Evolutionary conservation across 1,140 invertebrate species (phyloP).

Genomic region (Penaeus chinensis): DNA sequence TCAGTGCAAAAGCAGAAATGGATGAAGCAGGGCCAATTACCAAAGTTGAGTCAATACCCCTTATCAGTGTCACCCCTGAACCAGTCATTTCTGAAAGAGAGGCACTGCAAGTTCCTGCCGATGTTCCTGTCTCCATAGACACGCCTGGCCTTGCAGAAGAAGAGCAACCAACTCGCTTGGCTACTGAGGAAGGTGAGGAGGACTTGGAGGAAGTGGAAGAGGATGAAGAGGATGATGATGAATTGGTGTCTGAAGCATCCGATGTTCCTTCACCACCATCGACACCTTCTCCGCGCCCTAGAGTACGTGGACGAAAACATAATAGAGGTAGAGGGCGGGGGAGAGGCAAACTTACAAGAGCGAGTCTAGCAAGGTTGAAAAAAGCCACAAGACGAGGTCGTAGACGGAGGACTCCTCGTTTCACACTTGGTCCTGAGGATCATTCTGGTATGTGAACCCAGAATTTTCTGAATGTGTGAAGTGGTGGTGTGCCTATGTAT

Average conservation of each 20-base stretch:
- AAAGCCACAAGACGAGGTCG: constrained; percentile 32
- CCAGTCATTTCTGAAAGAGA: too few relatives aligned
- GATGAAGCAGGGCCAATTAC: too few relatives aligned
- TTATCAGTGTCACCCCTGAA: too few relatives aligned
- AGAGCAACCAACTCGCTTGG: background rate
- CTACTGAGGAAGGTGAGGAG: background rate
- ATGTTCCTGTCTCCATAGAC: too few relatives aligned
- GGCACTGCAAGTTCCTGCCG: too few relatives aligned
- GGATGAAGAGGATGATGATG: constrained; percentile 19
- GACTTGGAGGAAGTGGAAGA: constrained; percentile 20
- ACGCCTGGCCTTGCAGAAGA: too few relatives aligned
- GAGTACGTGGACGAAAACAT: constrained; percentile 19
- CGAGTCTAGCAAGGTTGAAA: background rate
- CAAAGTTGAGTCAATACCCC: too few relatives aligned
- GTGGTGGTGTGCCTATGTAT: background rate
- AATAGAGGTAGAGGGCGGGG: constrained; percentile 24
- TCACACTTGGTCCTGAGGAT: constrained; percentile 46
- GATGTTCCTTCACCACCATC: constrained; percentile 45
- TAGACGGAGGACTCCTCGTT: constrained; percentile 37
- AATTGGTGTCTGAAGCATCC: constrained; percentile 30
- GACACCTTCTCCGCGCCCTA: constrained; percentile 42
- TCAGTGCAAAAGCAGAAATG: too few relatives aligned
- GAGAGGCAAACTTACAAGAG: background rate
- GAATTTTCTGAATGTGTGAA: background rate
- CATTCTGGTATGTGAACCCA: constrained; percentile 35